phyloP scores from a whole-genome alignment of 2,888 invertebrate species.

The Acanthosoma haemorrhoidale region DNA sequence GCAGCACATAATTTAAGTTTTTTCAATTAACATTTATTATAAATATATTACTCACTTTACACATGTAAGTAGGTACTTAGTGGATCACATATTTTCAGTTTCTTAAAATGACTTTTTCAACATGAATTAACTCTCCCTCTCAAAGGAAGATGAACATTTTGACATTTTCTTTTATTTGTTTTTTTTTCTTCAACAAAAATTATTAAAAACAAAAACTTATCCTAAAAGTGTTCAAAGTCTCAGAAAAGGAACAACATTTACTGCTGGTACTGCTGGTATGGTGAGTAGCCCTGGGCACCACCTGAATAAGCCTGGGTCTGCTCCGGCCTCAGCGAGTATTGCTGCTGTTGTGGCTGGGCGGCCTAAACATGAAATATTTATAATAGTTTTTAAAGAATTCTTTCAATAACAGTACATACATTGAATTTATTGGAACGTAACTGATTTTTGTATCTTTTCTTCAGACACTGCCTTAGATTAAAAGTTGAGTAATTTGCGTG shows the following conservation, averaged over 20 bases:
- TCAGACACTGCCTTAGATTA: no score
- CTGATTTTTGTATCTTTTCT: no score
- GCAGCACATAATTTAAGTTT: no score
- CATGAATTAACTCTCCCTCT: neutral
- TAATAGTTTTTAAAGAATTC: neutral
- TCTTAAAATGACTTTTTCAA: neutral
- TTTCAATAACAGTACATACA: no score
- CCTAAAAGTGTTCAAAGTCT: neutral
- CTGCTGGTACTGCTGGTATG: neutral
- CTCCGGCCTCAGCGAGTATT: slow-evolving; percentile 35
- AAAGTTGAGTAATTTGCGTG: no score
- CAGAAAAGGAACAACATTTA: neutral
- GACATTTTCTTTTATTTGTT: neutral
- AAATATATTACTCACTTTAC: neutral
- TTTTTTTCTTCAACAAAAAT: no score
- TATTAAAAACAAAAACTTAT: neutral
- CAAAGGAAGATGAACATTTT: neutral
- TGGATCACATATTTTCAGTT: neutral
- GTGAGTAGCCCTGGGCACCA: slow-evolving; percentile 13
- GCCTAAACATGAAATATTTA: slow-evolving; percentile 34
- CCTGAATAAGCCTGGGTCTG: slow-evolving; percentile 34
- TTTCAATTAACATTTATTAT: neutral
- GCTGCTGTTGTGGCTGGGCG: slow-evolving; percentile 33
- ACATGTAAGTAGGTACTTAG: neutral
- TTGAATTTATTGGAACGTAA: no score